Evolutionary conservation across 2,113 vertebrate genomes (phyloP), one percentile per base, ranked within the genome.

Genomic region (Chionodraco myersi): DNA sequence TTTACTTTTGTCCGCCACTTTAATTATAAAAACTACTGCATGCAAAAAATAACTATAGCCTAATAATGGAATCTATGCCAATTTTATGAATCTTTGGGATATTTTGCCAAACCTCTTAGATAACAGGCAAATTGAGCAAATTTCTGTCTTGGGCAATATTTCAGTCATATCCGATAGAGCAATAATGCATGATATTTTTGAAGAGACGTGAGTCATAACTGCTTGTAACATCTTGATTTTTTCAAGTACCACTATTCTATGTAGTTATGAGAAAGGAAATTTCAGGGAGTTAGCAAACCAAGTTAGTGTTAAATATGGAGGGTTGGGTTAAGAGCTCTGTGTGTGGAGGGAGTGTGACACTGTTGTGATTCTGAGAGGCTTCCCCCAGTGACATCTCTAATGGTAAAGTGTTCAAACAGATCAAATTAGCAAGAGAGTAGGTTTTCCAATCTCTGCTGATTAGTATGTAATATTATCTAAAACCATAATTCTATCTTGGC

Each of bases 171-270:
- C 77, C 63, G 4, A 94, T 93, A 94, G 94, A 96, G 95, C 96
- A 96, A 96, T 96, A 96, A 96, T 95, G 95, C 96, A 96, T 96
- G 96, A 92, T 93, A 91, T 94, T 95, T 95, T 88, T 92, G 86
- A 94, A 90, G 83, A 90, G 74, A 86, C 34, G 77, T 75, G 41
- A 87, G 86, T 93, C 92, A 93, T 93, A 92, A 87, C 73, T 88
- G 77, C 91, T 92, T 94, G 90, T 90, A 92, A 94, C 84, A 93
- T 91, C 90, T 91, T 92, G 82, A 92, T 94, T 94, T 93, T 91
- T 91, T 93, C 88, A 94, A 93, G 86, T 91, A 93, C 92, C 90
- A 92, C 92, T 93, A 91, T 83, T 79, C 75, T 87, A 80, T 80
- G 92, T 95, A 94, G 93, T 93, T 85, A 86, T 83, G 88, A 93